A percentile compares a stretch with the other conserved stretches of the same genome.
phyloP scores from a whole-genome alignment of 2,113 vertebrate genomes.

The Sylvietta virens region DNA sequence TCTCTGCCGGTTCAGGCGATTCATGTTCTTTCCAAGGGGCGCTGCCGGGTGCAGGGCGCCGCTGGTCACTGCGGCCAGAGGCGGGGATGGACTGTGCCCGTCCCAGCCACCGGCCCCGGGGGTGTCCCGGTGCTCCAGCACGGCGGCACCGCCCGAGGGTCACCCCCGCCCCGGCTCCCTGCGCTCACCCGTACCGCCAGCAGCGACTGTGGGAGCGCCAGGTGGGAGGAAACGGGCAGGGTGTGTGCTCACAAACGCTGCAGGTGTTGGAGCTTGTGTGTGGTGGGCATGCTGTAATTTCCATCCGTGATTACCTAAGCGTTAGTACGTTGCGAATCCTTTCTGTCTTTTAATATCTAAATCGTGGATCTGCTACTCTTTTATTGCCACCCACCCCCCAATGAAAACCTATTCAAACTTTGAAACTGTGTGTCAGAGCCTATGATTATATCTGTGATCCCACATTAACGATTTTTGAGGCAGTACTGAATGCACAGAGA shows the following conservation, averaged over 20 bases:
- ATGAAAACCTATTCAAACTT: not conserved
- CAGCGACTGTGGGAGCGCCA: accelerated
- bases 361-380: not conserved
- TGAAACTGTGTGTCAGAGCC: not conserved
- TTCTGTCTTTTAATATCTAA: not conserved
- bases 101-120: not conserved
- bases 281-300: not conserved
- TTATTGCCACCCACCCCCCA: accelerated
- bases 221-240: accelerated
- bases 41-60: not conserved
- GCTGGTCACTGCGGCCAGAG: not conserved
- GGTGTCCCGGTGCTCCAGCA: not conserved
- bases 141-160: not conserved
- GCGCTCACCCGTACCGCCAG: accelerated
- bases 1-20: not conserved
- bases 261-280: accelerated
- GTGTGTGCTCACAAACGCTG: accelerated
- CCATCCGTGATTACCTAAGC: not conserved
- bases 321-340: not conserved
- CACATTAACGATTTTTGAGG: not conserved
- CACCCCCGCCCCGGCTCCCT: not conserved
- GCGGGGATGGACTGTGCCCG: not conserved
- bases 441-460: not conserved
- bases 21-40: too few relatives aligned
- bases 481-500: not conserved